phyloP scores from a whole-genome alignment of 2,888 invertebrate genomes.

The Clistopyga incitator region DNA sequence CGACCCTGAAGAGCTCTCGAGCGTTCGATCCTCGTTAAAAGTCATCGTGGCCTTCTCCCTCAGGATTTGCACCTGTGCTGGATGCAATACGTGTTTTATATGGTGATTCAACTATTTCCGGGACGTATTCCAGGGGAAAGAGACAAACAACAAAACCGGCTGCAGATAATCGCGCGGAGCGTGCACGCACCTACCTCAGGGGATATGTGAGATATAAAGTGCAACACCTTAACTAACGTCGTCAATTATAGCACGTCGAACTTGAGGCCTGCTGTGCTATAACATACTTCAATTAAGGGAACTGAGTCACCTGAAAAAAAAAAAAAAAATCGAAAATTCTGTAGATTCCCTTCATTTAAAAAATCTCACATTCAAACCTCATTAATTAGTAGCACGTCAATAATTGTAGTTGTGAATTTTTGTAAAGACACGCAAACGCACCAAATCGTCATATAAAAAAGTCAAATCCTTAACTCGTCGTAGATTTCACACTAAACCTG shows the following conservation, averaged over 20 bases:
- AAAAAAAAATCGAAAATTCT: too few species aligned
- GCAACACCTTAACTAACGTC: constrained; percentile 20
- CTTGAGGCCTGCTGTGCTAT: constrained; percentile 25
- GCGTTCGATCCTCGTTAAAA: constrained; percentile 61
- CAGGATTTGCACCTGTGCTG: constrained; percentile 61
- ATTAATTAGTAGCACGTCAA: too few species aligned
- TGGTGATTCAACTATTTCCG: constrained; percentile 59
- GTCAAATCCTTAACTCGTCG: too few species aligned
- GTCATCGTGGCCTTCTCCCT: constrained; percentile 32
- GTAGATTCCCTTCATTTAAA: too few species aligned
- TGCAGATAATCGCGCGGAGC: constrained; percentile 3
- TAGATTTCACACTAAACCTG: too few species aligned
- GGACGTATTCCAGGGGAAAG: constrained; percentile 8
- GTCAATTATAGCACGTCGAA: constrained; percentile 54
- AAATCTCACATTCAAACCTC: too few species aligned
- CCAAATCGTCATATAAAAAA: too few species aligned
- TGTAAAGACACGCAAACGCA: too few species aligned
- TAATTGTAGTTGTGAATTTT: too few species aligned
- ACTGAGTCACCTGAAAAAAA: too few species aligned
- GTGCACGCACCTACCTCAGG: constrained; percentile 22
- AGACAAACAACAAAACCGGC: constrained; percentile 8
- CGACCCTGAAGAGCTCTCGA: constrained; percentile 32
- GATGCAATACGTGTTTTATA: constrained; percentile 60
- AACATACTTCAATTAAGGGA: not conserved
- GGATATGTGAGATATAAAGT: constrained; percentile 18